A percentile compares a stretch with the other conserved stretches of the same genome.
These are phyloP conservation scores for Sturmia bella DNA, from an alignment of 2,888 invertebrate genomes.

Conservation along the genomic window DNA sequence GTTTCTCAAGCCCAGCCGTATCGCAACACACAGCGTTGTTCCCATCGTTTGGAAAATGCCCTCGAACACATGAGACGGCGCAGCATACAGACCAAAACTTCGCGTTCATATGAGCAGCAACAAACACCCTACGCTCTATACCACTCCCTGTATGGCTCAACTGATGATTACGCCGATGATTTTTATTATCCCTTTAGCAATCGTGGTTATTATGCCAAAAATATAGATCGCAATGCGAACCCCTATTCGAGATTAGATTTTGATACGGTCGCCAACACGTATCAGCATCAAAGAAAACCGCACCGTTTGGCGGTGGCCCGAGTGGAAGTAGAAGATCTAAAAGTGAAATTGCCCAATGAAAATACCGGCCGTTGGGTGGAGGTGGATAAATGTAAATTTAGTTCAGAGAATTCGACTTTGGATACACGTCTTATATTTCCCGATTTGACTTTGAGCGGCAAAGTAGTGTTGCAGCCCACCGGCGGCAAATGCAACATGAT, in stretches of 20 bases:
- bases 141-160: constrained; percentile 78
- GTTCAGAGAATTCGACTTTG: constrained; percentile 88
- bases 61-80: constrained; percentile 84
- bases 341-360: constrained; percentile 86
- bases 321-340: constrained; percentile 76
- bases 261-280: constrained; percentile 44
- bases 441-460: constrained; percentile 90
- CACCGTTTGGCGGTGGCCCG: constrained; percentile 72
- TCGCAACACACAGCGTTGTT: constrained; percentile 84
- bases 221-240: constrained; percentile 71
- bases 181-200: constrained; percentile 74
- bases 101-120: constrained; percentile 75
- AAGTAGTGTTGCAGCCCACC: constrained; percentile 84
- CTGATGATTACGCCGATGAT: constrained; percentile 73
- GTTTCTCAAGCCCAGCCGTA: constrained; percentile 73
- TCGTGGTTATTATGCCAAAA: constrained; percentile 76
- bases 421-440: constrained; percentile 90
- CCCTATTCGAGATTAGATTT: constrained; percentile 57
- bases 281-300: constrained; percentile 73
- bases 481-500: constrained; percentile 89
- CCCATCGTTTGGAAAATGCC: constrained; percentile 86
- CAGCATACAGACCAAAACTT: constrained; percentile 75
- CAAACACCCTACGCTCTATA: constrained; percentile 80
- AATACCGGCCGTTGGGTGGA: constrained; percentile 85
- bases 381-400: constrained; percentile 89